Evolutionary conservation across 2,888 invertebrate genomes (phyloP).

Genomic region (Ctenicera cuprea): DNA sequence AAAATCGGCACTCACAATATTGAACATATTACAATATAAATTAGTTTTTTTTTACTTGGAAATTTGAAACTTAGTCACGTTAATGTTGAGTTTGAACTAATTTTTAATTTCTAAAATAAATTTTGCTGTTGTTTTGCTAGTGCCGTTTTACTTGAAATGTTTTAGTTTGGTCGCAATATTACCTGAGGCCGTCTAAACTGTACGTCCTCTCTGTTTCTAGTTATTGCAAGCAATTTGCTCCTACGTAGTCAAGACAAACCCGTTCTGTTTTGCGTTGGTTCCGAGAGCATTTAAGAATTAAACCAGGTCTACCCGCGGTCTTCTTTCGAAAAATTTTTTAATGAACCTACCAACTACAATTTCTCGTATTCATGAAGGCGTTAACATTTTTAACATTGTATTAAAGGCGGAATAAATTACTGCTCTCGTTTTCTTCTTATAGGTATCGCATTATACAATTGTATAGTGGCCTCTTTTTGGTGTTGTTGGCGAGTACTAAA

Average conservation of each 20-base stretch:
- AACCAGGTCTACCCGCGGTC: slow-evolving; percentile 52
- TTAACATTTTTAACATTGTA: slow-evolving; percentile 42
- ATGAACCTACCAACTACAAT: slow-evolving; percentile 45
- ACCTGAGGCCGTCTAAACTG: slow-evolving; percentile 19
- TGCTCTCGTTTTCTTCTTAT: slow-evolving; percentile 26
- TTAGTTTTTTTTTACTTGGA: too few relatives aligned
- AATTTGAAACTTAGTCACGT: too few relatives aligned
- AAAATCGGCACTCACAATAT: too few relatives aligned
- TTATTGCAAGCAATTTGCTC: slow-evolving; percentile 47
- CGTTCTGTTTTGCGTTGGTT: slow-evolving; percentile 49
- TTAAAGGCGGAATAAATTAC: slow-evolving; percentile 43
- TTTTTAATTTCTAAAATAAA: too few relatives aligned
- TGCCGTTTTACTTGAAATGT: neutral
- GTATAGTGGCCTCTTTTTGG: neutral
- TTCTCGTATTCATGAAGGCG: slow-evolving; percentile 45
- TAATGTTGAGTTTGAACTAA: too few relatives aligned
- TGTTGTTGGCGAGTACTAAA: neutral
- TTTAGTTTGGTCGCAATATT: slow-evolving; percentile 3
- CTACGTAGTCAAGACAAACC: slow-evolving; percentile 45
- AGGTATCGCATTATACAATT: slow-evolving; percentile 4
- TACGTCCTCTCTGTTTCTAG: slow-evolving; percentile 38
- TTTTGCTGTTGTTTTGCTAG: neutral
- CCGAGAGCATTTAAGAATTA: slow-evolving; percentile 48
- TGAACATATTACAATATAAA: too few relatives aligned
- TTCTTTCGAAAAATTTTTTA: slow-evolving; percentile 40